Conservation (phyloP, 1,140 invertebrate genomes). For the Diabrotica undecimpunctata region DNA sequence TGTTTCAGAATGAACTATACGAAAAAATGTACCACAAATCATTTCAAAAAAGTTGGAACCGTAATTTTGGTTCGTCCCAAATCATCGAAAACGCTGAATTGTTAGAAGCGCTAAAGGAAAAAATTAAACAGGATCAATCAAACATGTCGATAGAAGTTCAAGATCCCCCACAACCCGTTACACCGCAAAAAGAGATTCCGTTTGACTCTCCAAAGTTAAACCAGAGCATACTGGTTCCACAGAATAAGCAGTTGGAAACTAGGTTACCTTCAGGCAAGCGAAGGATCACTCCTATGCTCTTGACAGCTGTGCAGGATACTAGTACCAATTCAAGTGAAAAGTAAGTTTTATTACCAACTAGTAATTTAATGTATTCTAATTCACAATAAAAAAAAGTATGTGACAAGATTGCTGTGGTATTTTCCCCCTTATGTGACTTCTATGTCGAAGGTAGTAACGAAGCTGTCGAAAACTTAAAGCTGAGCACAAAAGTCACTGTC, state of each 20-base stretch:
- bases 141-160: conserved; percentile 24
- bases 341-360: not conserved
- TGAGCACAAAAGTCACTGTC: too few species aligned
- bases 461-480: too few species aligned
- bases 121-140: conserved; percentile 28
- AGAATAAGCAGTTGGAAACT: conserved; percentile 94
- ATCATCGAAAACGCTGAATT: conserved; percentile 83
- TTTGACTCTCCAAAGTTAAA: conserved; percentile 38
- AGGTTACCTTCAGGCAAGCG: conserved; percentile 88
- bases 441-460: too few species aligned
- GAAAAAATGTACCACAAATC: conserved; percentile 85
- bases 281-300: conserved; percentile 93
- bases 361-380: too few species aligned
- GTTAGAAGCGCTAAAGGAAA: conserved; percentile 56
- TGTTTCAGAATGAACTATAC: conserved; percentile 67
- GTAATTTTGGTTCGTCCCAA: conserved; percentile 54
- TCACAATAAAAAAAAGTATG: too few species aligned
- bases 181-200: conserved; percentile 24
- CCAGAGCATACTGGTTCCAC: conserved; percentile 60
- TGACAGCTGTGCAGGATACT: conserved; percentile 57
- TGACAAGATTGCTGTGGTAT: too few species aligned
- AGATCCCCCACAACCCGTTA: conserved; percentile 23
- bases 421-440: too few species aligned
- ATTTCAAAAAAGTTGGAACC: conserved; percentile 53
- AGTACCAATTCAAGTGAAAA: not conserved